phyloP scores from a whole-genome alignment of 2,113 vertebrate species.

The Mionectes macconnelli region DNA sequence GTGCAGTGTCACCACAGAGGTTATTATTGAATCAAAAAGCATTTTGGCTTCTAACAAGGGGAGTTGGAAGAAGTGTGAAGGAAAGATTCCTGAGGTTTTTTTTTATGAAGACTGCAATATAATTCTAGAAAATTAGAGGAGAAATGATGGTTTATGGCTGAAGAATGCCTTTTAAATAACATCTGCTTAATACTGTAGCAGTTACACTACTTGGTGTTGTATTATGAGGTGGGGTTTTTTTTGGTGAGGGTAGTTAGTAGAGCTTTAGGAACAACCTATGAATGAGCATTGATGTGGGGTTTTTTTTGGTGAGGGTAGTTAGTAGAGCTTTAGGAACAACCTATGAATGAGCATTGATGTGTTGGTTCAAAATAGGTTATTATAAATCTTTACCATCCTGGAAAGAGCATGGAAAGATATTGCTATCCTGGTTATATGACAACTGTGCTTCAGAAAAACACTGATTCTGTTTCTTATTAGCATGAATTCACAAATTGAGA shows the following conservation, averaged over 20 bases:
- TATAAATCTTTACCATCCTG: neutral
- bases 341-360: neutral
- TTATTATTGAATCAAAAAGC: neutral
- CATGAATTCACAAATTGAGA: neutral
- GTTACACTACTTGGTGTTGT: neutral
- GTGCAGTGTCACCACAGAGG: neutral
- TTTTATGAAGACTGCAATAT: neutral
- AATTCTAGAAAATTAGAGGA: neutral
- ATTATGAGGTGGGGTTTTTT: neutral
- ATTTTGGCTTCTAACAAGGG: neutral
- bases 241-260: too few relatives aligned
- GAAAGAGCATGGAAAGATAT: neutral
- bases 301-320: neutral
- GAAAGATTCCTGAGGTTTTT: neutral
- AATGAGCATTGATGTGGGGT: neutral
- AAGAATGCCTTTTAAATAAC: neutral
- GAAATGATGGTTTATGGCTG: neutral
- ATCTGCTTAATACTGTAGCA: neutral
- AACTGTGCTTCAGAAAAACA: neutral
- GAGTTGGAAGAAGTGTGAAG: neutral
- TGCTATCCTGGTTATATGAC: neutral
- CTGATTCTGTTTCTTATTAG: neutral
- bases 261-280: neutral
- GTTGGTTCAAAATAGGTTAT: neutral
- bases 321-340: neutral